Conservation (phyloP, 2,888 invertebrate genomes). For the Tribolium freemani region DNA sequence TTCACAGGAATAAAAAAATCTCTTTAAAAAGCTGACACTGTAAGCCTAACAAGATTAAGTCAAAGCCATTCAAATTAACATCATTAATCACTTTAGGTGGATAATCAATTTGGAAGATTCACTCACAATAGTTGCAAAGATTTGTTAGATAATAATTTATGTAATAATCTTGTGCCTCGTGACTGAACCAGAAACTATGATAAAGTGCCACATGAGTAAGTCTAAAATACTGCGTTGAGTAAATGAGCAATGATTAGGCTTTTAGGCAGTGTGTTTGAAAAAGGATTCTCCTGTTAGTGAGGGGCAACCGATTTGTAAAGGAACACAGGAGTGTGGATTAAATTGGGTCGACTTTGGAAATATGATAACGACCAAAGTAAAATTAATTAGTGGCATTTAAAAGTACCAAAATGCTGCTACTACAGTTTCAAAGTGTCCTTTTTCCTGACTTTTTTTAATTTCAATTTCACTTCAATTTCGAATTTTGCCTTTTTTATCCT, state of each 20-base stretch:
- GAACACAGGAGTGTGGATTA: too few relatives aligned
- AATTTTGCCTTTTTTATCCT: too few relatives aligned
- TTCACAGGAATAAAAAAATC: too few relatives aligned
- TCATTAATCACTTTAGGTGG: constrained; percentile 3
- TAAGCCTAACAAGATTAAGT: background rate
- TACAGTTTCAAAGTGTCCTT: too few relatives aligned
- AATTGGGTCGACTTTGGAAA: background rate
- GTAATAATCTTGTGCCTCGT: constrained; percentile 13
- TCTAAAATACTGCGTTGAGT: background rate
- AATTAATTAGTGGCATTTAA: too few relatives aligned
- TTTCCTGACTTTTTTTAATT: too few relatives aligned
- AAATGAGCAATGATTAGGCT: background rate
- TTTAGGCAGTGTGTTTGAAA: background rate
- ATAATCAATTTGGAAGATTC: constrained; percentile 9
- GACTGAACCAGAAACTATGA: constrained; percentile 16
- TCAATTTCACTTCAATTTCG: too few relatives aligned
- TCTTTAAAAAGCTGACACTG: background rate
- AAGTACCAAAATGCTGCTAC: too few relatives aligned
- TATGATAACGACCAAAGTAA: too few relatives aligned
- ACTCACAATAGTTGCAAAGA: background rate
- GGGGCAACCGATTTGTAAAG: too few relatives aligned
- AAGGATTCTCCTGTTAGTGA: too few relatives aligned
- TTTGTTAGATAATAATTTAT: background rate
- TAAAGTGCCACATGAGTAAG: constrained; percentile 7
- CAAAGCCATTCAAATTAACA: background rate